Evolutionary conservation across 2,888 invertebrate species (phyloP).

Genomic region (Meandrusa payeni): DNA sequence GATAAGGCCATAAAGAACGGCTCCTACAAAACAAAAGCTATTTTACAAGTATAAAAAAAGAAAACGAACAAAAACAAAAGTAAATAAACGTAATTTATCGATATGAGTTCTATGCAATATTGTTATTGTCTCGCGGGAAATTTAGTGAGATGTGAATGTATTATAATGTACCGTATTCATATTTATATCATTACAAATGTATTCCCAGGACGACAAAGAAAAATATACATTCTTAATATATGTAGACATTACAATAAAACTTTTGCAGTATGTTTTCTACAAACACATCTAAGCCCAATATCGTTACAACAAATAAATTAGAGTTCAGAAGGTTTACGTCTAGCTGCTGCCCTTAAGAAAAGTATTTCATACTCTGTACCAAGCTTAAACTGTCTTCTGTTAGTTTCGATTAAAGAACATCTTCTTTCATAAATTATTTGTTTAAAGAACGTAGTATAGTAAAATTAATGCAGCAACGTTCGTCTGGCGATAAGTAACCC

Average conservation of each 20-base stretch:
- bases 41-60: constrained; percentile 26
- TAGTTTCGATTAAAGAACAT: no score
- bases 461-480: no score
- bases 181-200: constrained; percentile 11
- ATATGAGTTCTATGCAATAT: constrained; percentile 30
- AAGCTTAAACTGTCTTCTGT: no score
- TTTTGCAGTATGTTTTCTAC: no score
- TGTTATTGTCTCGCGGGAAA: constrained; percentile 53
- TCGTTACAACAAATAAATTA: no score
- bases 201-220: constrained; percentile 3
- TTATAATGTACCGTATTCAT: constrained; percentile 30
- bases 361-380: no score
- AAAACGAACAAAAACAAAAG: constrained; percentile 26
- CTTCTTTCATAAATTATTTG: no score
- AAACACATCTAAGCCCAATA: no score
- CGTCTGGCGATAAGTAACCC: no score
- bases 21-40: constrained; percentile 22
- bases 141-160: constrained; percentile 41
- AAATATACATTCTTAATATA: neutral
- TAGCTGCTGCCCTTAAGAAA: no score
- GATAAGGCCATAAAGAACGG: constrained; percentile 14
- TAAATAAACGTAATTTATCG: constrained; percentile 32
- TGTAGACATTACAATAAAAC: neutral
- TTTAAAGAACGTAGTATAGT: no score
- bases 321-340: no score